Percentiles rank a stretch among this genome's conserved stretches.
phyloP scores from a whole-genome alignment of 1,140 invertebrate species.

The Caenorhabditis brenneri region DNA sequence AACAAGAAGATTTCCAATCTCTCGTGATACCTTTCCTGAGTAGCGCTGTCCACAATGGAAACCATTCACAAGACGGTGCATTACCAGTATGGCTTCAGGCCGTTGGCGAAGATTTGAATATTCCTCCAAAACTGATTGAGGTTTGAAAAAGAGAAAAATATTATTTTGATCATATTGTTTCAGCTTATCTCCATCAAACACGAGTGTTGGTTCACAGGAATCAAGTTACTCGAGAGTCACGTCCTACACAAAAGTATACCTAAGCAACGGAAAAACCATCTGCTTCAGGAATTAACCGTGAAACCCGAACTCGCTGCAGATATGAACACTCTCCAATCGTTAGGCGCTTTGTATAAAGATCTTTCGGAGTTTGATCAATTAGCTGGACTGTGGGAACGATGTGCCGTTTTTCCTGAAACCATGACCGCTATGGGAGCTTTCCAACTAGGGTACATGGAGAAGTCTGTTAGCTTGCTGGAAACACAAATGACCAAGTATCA shows the following conservation, averaged over 20 bases:
- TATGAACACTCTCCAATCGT: constrained; percentile 15
- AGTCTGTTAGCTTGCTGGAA: not conserved
- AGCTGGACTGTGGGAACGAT: constrained; percentile 35
- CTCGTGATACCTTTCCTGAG: constrained; percentile 26
- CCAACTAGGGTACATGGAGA: constrained; percentile 4
- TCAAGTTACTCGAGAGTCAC: constrained; percentile 17
- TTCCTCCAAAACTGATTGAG: constrained; percentile 29
- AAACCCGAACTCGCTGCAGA: not conserved
- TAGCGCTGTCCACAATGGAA: constrained; percentile 32
- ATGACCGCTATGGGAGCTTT: not conserved
- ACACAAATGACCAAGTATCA: not conserved
- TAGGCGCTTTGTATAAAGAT: constrained; percentile 38
- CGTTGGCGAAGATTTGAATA: not conserved
- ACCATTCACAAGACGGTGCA: not conserved
- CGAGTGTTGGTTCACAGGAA: constrained; percentile 38
- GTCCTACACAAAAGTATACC: not conserved
- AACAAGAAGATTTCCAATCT: not conserved
- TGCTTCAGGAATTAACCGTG: not conserved
- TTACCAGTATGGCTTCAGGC: constrained; percentile 37
- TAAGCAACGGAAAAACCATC: not conserved
- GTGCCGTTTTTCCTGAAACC: constrained; percentile 37
- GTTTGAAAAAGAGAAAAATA: not conserved
- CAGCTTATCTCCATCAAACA: constrained; percentile 45
- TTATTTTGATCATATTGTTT: not conserved
- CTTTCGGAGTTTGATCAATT: constrained; percentile 35